Evolutionary conservation across 2,888 invertebrate genomes (phyloP), one percentile per base, ranked within the genome.

Genomic region (Andrena haemorrhoa): DNA sequence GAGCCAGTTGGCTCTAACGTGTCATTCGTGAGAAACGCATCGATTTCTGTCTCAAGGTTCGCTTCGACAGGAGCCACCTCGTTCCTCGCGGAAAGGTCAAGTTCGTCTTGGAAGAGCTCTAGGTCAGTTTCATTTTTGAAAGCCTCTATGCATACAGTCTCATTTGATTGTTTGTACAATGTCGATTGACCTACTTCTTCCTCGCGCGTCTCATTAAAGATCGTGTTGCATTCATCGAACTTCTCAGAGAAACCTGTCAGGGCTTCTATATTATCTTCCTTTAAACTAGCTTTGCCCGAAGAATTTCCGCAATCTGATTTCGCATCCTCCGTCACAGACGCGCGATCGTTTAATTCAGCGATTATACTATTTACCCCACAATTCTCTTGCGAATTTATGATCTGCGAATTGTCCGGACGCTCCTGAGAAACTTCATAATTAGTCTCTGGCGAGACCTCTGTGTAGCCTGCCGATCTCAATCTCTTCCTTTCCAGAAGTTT

Each of bases 1-100:
- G 83, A 82, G 20, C 82, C 41, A 8, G 69, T 73, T 4, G 82
- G 76, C 41, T 35, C 56, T 3, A 76, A 8, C 0, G 49, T 29
- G 7, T 60, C 41, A 2, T 49, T 66, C 16, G 12, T 6, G 1
- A 72, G 26, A 2, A 66, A n/a, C 2, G 64, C 51, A 31, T 75
- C 70, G 16, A 33, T 2, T 2, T 81, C 74, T 12, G 33, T n/a
- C 16, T 61, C 79, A 2, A 56, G 16, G n/a, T 69, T 69, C 5
- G 41, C 26, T 12, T 58, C 68, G 0, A 35, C 47, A 16, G 51
- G 10, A 26, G 41, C 51, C 7, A 4, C 6, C 2, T 47, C 49
- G 4, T 1, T 29, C 3, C 2, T 26, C 2, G 10, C 1, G 0
- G 31, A n/a, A 53, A 2, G n/a, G 7, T 51, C 51, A 0, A 33